Evolutionary conservation across 2,797 vertebrate genomes (phyloP).

Genomic region (Lutjanus argentimaculatus): DNA sequence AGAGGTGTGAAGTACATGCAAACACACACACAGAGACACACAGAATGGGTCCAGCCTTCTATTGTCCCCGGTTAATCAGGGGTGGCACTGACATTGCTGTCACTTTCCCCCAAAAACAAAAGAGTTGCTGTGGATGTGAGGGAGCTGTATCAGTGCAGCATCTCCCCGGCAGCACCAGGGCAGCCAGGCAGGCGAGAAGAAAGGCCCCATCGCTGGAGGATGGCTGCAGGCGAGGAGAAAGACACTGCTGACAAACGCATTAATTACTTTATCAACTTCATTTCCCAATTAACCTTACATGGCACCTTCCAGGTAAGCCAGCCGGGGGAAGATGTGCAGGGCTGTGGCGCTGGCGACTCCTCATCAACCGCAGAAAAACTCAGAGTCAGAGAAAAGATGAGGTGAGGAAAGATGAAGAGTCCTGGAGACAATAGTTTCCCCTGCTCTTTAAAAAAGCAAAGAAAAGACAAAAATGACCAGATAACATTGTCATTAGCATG

Average conservation of each 20-base stretch:
- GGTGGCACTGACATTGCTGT: slow-evolving; percentile 63
- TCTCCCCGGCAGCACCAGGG: slow-evolving; percentile 67
- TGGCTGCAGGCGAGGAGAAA: slow-evolving; percentile 75
- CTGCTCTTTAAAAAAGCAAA: slow-evolving; percentile 51
- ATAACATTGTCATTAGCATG: slow-evolving; percentile 75
- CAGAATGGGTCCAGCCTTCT: slow-evolving; percentile 47
- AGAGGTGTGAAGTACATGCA: slow-evolving; percentile 9
- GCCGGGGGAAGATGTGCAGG: slow-evolving; percentile 37
- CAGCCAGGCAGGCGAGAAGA: slow-evolving; percentile 53
- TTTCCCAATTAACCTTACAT: slow-evolving; percentile 85
- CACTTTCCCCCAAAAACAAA: slow-evolving; percentile 65
- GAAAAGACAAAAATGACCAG: slow-evolving; percentile 60
- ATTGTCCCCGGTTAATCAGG: slow-evolving; percentile 67
- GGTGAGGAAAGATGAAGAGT: slow-evolving; percentile 62
- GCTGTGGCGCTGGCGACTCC: slow-evolving; percentile 42
- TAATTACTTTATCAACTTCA: slow-evolving; percentile 86
- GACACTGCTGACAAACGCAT: slow-evolving; percentile 86
- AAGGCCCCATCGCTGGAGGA: slow-evolving; percentile 58
- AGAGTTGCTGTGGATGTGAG: slow-evolving; percentile 49
- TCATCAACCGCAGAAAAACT: slow-evolving; percentile 51
- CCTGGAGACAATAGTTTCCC: slow-evolving; percentile 67
- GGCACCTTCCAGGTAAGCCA: slow-evolving; percentile 79
- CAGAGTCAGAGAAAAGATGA: slow-evolving; percentile 62
- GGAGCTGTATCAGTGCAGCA: slow-evolving; percentile 65
- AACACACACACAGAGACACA: slow-evolving; percentile 23